A percentile compares a stretch with the other conserved stretches of the same genome.
These are phyloP conservation scores for Smithornis capensis DNA, from an alignment of 2,113 vertebrate species.

Conservation along the genomic window DNA sequence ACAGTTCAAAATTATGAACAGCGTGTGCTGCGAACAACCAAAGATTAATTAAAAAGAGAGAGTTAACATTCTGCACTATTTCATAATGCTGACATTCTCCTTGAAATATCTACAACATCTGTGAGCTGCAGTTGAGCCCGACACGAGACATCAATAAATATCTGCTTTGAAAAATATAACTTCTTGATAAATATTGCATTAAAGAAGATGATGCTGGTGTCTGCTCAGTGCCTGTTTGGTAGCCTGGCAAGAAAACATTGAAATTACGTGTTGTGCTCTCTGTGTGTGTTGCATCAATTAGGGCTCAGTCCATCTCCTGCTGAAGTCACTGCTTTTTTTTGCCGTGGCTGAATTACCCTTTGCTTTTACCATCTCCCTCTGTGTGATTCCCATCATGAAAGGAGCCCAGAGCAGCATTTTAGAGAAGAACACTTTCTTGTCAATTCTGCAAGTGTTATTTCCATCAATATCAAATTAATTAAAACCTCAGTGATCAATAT, in stretches of 20 bases:
- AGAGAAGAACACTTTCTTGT: background rate
- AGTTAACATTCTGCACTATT: background rate
- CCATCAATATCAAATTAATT: constrained; percentile 39
- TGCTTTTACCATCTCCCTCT: background rate
- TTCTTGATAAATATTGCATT: constrained; percentile 42
- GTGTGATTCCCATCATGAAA: background rate
- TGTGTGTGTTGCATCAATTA: background rate
- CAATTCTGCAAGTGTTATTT: background rate
- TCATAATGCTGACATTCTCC: background rate
- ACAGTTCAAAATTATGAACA: background rate
- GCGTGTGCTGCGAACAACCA: background rate
- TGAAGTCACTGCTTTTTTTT: background rate
- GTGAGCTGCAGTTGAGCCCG: background rate
- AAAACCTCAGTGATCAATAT: background rate
- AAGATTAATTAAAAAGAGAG: constrained; percentile 40
- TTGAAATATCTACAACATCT: background rate
- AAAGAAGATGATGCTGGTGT: constrained; percentile 6
- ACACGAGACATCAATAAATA: background rate
- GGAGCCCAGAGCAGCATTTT: background rate
- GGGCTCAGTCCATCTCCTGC: background rate
- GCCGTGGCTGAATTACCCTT: background rate
- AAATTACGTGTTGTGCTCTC: background rate
- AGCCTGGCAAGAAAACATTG: background rate
- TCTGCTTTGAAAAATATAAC: background rate
- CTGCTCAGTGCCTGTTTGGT: background rate